Evolutionary conservation across 1,140 invertebrate genomes (phyloP).

Genomic region (Antheraea pernyi): DNA sequence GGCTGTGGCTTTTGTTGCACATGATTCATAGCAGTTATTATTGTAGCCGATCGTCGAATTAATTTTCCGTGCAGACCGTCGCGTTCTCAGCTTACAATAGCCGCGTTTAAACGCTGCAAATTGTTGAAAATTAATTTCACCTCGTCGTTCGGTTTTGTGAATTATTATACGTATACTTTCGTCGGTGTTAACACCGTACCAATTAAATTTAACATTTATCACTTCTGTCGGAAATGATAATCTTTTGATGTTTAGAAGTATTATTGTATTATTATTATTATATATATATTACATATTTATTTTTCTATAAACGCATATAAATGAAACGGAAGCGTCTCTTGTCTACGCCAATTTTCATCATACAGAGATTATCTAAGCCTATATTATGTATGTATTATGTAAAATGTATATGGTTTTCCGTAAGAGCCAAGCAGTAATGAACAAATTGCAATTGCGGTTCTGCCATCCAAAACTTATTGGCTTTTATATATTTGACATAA

Average conservation of each 20-base stretch:
- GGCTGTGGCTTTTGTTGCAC: constrained; percentile 43
- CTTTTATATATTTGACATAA: too few species aligned
- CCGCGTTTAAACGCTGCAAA: constrained; percentile 30
- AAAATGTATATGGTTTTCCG: too few species aligned
- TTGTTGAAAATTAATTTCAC: constrained; percentile 17
- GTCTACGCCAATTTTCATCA: too few species aligned
- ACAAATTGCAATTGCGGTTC: too few species aligned
- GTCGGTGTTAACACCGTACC: background rate
- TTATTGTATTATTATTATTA: too few species aligned
- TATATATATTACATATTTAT: too few species aligned
- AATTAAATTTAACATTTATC: background rate
- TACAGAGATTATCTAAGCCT: too few species aligned
- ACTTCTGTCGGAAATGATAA: background rate
- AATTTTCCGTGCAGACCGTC: constrained; percentile 45
- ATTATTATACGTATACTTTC: background rate
- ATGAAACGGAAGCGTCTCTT: too few species aligned
- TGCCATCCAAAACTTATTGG: too few species aligned
- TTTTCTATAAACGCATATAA: too few species aligned
- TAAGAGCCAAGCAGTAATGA: too few species aligned
- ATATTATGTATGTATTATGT: too few species aligned
- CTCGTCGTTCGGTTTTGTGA: constrained; percentile 1
- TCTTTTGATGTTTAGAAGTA: background rate
- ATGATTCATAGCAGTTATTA: constrained; percentile 59
- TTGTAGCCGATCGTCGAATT: constrained; percentile 59
- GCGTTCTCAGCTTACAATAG: constrained; percentile 26